A percentile compares a stretch with the other conserved stretches of the same genome.
Conservation (phyloP, 2,797 vertebrate species). For the Poliocrania exsul region DNA sequence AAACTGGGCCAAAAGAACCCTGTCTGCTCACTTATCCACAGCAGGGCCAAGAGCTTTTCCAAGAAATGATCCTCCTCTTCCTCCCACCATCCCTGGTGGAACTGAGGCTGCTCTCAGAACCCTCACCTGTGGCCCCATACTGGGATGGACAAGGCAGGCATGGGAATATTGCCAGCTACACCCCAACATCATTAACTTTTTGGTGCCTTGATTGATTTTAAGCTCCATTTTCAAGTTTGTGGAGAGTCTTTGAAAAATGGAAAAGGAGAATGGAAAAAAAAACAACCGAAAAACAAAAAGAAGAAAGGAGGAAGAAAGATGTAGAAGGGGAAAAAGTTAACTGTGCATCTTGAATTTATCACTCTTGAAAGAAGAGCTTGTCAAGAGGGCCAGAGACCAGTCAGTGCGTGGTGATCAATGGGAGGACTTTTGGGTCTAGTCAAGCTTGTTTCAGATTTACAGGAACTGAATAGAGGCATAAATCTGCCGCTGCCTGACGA, state of each 20-base stretch:
- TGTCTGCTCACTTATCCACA: neutral
- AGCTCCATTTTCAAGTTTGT: neutral
- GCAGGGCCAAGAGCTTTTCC: neutral
- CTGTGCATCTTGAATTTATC: conserved; percentile 61
- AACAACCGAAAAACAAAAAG: neutral
- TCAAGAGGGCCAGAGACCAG: conserved; percentile 51
- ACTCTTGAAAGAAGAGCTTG: conserved; percentile 62
- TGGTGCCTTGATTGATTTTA: neutral
- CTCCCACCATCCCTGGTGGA: neutral
- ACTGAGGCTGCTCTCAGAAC: rapidly evolving
- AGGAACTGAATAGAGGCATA: conserved; percentile 70
- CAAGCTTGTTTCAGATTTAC: conserved; percentile 74
- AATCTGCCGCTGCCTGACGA: conserved; percentile 65
- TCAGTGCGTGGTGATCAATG: conserved; percentile 44
- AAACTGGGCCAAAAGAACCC: neutral
- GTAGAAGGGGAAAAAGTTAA: conserved; percentile 31
- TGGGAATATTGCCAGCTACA: neutral
- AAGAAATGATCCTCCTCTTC: neutral
- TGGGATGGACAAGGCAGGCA: neutral
- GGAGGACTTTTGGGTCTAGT: conserved; percentile 61
- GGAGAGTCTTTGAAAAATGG: neutral
- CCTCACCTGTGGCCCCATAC: too few relatives aligned
- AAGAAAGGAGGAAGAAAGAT: conserved; percentile 3
- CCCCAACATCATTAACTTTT: neutral
- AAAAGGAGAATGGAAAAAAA: neutral